Percentiles rank a stretch among this genome's conserved stretches.
phyloP scores from a whole-genome alignment of 1,140 invertebrate species.

The Orchestia grillus region DNA sequence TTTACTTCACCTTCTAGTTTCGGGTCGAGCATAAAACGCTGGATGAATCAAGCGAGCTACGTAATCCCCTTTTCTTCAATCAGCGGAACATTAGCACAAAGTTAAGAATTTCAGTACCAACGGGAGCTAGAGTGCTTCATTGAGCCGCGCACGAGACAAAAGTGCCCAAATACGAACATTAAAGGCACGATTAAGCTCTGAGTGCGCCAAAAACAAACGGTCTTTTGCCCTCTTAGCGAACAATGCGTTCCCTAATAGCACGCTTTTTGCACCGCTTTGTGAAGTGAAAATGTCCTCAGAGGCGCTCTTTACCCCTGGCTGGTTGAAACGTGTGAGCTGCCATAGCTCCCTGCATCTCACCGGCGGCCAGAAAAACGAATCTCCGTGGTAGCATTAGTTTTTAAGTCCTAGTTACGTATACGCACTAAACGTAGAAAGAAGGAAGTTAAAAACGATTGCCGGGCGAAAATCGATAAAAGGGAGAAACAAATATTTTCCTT shows the following conservation, averaged over 20 bases:
- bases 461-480: not conserved
- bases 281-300: not conserved
- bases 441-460: not conserved
- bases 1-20: no score
- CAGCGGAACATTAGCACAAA: not conserved
- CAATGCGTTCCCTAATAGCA: constrained; percentile 9
- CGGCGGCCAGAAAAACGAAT: not conserved
- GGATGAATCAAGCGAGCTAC: not conserved
- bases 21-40: not conserved
- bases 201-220: not conserved
- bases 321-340: not conserved
- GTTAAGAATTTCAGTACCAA: not conserved
- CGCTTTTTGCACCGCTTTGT: constrained; percentile 11
- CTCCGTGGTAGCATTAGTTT: not conserved
- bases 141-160: not conserved
- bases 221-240: not conserved
- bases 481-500: no score
- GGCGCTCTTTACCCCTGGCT: not conserved
- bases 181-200: constrained; percentile 8
- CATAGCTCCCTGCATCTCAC: not conserved
- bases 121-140: not conserved
- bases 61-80: not conserved
- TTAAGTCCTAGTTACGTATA: not conserved
- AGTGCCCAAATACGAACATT: not conserved
- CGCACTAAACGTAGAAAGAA: not conserved